phyloP scores from a whole-genome alignment of 1,140 invertebrate species.

The Portunus trituberculatus region DNA sequence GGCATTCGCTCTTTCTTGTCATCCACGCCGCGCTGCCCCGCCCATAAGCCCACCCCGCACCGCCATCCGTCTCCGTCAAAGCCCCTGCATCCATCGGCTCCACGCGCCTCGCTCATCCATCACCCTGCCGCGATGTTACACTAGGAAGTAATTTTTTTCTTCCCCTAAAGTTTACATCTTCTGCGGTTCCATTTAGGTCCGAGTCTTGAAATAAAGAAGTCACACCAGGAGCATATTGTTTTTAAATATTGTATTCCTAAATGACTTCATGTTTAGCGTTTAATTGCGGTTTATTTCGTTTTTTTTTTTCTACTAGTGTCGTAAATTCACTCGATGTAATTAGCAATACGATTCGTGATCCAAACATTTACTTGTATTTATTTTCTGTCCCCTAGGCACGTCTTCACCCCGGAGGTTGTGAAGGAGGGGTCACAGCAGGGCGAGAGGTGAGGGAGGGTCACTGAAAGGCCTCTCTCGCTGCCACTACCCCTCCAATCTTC shows the following conservation, averaged over 20 bases:
- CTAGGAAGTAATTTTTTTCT: not conserved
- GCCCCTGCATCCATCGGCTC: slow-evolving; percentile 3
- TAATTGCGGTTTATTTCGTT: not conserved
- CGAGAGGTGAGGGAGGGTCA: not conserved
- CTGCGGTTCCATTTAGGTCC: not conserved
- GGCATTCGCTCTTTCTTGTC: not conserved
- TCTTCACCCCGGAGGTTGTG: not conserved
- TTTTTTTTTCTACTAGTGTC: not conserved
- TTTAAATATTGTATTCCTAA: not conserved
- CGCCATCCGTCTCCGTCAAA: not conserved
- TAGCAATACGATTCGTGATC: slow-evolving; percentile 11
- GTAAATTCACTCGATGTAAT: not conserved
- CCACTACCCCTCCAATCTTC: not conserved
- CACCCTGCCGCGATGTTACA: not conserved
- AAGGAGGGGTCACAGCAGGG: not conserved
- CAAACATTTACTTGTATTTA: not conserved
- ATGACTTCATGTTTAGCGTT: not conserved
- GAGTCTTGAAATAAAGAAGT: not conserved
- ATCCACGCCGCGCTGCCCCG: not conserved
- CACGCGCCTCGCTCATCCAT: not conserved
- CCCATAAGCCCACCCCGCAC: not conserved
- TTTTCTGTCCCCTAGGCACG: not conserved
- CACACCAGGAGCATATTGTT: not conserved
- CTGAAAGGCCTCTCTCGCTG: not conserved
- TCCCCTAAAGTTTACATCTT: not conserved